phyloP scores from a whole-genome alignment of 2,888 invertebrate species.

The Clunio marinus region DNA sequence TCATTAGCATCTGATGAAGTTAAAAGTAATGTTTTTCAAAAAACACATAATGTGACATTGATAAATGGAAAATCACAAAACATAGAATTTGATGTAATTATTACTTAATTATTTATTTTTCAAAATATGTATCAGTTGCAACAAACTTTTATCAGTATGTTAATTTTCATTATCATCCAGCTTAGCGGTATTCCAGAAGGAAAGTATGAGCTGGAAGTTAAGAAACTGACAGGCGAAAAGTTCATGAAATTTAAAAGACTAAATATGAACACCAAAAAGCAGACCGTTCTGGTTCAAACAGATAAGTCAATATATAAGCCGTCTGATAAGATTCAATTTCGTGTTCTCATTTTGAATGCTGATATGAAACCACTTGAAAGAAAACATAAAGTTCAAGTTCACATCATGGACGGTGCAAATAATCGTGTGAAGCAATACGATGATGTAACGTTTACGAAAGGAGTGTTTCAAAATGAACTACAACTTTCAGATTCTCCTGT shows the following conservation, averaged over 20 bases:
- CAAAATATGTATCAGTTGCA: background rate
- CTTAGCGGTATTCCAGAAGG: background rate
- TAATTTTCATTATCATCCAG: slow-evolving; percentile 34
- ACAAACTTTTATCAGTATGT: background rate
- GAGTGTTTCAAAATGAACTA: slow-evolving; percentile 68
- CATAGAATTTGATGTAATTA: slow-evolving; percentile 64
- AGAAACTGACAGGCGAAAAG: slow-evolving; percentile 8
- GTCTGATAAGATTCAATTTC: slow-evolving; percentile 70
- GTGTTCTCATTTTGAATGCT: slow-evolving; percentile 67
- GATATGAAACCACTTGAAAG: slow-evolving; percentile 61
- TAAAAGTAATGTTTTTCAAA: slow-evolving; percentile 62
- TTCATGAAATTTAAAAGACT: background rate
- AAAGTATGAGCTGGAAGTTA: background rate
- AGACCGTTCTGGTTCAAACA: slow-evolving; percentile 76
- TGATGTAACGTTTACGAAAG: slow-evolving; percentile 56
- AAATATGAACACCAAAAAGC: slow-evolving; percentile 12
- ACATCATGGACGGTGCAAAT: slow-evolving; percentile 58
- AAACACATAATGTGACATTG: slow-evolving; percentile 65
- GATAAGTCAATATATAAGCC: slow-evolving; percentile 85
- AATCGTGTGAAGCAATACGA: slow-evolving; percentile 77
- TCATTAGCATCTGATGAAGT: slow-evolving; percentile 62
- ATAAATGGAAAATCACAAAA: slow-evolving; percentile 67
- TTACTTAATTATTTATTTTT: background rate
- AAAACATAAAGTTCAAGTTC: background rate
- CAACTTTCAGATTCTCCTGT: slow-evolving; percentile 71